A percentile compares a stretch with the other conserved stretches of the same genome.
Evolutionary conservation across 2,888 invertebrate genomes (phyloP).

Genomic region (Ennomos quercinarius): DNA sequence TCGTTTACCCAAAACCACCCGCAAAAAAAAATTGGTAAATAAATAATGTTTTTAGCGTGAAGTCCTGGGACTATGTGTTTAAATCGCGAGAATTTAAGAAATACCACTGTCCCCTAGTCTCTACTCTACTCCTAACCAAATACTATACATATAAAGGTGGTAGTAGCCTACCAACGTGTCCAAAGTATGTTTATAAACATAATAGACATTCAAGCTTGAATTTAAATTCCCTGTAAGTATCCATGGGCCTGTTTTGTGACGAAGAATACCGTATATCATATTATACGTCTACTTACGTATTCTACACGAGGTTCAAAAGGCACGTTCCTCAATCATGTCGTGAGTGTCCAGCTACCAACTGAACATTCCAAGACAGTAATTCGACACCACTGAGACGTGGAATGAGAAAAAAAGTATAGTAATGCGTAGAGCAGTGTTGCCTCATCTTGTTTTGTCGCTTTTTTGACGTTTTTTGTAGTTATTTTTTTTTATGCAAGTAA

Average conservation of each 20-base stretch:
- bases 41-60: no score
- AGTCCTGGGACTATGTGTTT: no score
- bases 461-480: slow-evolving; percentile 8
- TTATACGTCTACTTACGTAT: slow-evolving; percentile 29
- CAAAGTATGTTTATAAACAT: slow-evolving; percentile 17
- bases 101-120: no score
- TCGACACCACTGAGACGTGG: slow-evolving; percentile 70
- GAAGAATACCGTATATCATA: slow-evolving; percentile 14
- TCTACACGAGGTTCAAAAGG: slow-evolving; percentile 46
- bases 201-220: slow-evolving; percentile 4
- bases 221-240: slow-evolving; percentile 1
- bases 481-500: no score
- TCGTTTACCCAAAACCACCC: no score
- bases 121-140: no score
- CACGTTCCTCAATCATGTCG: slow-evolving; percentile 50
- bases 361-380: slow-evolving; percentile 80
- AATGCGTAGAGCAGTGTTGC: slow-evolving; percentile 57
- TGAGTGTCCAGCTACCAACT: slow-evolving; percentile 54
- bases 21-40: no score
- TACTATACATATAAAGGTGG: no score
- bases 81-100: no score
- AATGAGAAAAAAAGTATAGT: slow-evolving; percentile 74
- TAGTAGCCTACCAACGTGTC: no score
- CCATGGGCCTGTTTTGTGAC: background rate
- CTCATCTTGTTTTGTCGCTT: slow-evolving; percentile 57